Evolutionary conservation across 1,140 invertebrate genomes (phyloP).

Genomic region (Brachionus plicatilis): DNA sequence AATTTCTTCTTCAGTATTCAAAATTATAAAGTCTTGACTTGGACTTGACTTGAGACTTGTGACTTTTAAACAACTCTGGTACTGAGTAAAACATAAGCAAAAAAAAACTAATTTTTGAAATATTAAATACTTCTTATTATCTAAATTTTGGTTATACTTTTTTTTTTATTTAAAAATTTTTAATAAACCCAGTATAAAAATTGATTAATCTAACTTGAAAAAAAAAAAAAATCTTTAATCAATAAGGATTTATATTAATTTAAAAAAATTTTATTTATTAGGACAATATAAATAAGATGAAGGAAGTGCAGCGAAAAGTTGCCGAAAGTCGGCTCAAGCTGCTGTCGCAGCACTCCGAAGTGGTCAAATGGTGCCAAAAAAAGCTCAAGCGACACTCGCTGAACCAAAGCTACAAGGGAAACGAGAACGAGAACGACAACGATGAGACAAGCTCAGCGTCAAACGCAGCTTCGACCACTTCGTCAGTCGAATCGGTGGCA

Average conservation of each 20-base stretch:
- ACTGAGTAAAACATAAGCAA: too few relatives aligned
- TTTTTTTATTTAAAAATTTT: not conserved
- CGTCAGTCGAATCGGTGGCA: not conserved
- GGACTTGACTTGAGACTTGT: too few relatives aligned
- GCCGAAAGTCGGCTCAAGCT: constrained; percentile 49
- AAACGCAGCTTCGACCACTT: not conserved
- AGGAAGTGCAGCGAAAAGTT: constrained; percentile 51
- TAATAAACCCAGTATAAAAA: not conserved
- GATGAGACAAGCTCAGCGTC: constrained; percentile 5
- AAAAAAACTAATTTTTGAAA: too few relatives aligned
- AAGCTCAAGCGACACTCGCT: constrained; percentile 5
- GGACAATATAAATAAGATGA: constrained; percentile 58
- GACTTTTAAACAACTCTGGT: too few relatives aligned
- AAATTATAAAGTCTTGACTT: too few relatives aligned
- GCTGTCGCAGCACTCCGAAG: constrained; percentile 50
- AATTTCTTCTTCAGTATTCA: too few relatives aligned
- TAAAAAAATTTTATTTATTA: not conserved
- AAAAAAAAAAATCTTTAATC: not conserved
- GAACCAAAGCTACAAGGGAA: not conserved
- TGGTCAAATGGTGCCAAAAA: constrained; percentile 44
- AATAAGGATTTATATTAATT: too few relatives aligned
- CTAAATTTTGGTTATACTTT: too few relatives aligned
- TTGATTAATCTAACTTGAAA: not conserved
- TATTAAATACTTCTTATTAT: too few relatives aligned
- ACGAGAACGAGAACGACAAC: not conserved